These are phyloP conservation scores for Pseudomugil tenellus DNA, from an alignment of 2,797 vertebrate genomes.

Conservation along the genomic window DNA sequence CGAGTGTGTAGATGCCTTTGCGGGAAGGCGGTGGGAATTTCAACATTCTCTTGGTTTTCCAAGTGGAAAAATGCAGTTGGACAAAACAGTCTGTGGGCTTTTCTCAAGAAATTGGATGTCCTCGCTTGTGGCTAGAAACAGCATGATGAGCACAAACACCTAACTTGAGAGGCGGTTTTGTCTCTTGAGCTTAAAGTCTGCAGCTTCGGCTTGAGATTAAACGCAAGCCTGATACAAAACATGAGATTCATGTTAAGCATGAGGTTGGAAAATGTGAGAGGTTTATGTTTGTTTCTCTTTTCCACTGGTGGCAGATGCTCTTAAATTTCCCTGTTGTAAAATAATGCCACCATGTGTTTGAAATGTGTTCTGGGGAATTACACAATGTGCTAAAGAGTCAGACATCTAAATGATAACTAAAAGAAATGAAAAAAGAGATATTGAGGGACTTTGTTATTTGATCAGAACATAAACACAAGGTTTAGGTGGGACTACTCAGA, in stretches of 20 bases:
- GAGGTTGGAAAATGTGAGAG: slow-evolving; percentile 30
- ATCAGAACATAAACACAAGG: slow-evolving; percentile 13
- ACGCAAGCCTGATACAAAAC: slow-evolving; percentile 25
- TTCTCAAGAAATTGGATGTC: slow-evolving; percentile 34
- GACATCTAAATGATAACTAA: slow-evolving; percentile 42
- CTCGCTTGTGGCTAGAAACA: slow-evolving; percentile 31
- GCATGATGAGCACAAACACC: slow-evolving; percentile 48
- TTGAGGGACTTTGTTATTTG: slow-evolving; percentile 35
- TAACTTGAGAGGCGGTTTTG: slow-evolving; percentile 36
- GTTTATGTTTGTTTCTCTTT: slow-evolving; percentile 38
- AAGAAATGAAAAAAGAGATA: slow-evolving; percentile 13
- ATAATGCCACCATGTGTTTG: slow-evolving; percentile 56
- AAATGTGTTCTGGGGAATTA: slow-evolving; percentile 47
- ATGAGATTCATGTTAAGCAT: slow-evolving; percentile 36
- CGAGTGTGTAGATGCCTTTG: slow-evolving; percentile 27
- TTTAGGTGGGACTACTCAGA: slow-evolving; percentile 20
- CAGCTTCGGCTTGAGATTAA: slow-evolving; percentile 25
- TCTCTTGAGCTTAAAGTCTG: slow-evolving; percentile 8
- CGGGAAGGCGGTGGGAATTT: slow-evolving; percentile 33
- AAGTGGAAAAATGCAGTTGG: slow-evolving; percentile 41
- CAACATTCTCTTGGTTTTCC: slow-evolving; percentile 35
- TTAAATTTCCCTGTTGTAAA: slow-evolving; percentile 46
- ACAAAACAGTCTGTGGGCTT: slow-evolving; percentile 50
- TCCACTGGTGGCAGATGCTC: slow-evolving; percentile 51
- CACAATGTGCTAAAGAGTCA: slow-evolving; percentile 42